Evolutionary conservation across 2,113 vertebrate species (phyloP).

Genomic region (Tringa solitaria): DNA sequence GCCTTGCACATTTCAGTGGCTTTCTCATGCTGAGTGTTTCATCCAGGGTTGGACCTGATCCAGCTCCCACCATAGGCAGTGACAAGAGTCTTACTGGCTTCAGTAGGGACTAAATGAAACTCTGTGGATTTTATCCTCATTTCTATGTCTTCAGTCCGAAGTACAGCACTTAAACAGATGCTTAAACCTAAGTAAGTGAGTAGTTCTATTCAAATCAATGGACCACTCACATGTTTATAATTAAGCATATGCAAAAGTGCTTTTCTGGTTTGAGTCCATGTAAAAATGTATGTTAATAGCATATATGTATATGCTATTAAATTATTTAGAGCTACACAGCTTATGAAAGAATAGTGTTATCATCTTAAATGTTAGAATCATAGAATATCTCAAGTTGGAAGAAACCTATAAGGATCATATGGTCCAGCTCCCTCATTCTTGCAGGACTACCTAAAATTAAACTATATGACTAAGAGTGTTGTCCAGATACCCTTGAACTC

Average conservation of each 20-base stretch:
- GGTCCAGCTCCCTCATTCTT: neutral
- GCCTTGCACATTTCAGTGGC: neutral
- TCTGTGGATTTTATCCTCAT: neutral
- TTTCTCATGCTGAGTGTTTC: neutral
- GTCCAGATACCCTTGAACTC: neutral
- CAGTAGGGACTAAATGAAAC: neutral
- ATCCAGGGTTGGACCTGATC: neutral
- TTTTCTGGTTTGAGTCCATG: neutral
- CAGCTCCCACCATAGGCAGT: neutral
- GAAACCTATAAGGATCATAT: rapidly evolving
- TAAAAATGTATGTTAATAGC: neutral
- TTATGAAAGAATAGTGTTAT: neutral
- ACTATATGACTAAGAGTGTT: rapidly evolving
- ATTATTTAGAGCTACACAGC: neutral
- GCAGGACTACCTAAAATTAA: neutral
- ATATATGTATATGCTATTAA: neutral
- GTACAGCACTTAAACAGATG: neutral
- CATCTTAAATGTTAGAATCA: too few species aligned
- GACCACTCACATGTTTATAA: neutral
- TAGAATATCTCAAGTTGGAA: neutral
- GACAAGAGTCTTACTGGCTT: neutral
- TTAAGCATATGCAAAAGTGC: neutral
- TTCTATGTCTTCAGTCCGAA: neutral
- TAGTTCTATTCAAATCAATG: neutral
- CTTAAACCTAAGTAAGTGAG: neutral